phyloP scores from a whole-genome alignment of 2,888 invertebrate species.

The Eudasyphora cyanicolor region DNA sequence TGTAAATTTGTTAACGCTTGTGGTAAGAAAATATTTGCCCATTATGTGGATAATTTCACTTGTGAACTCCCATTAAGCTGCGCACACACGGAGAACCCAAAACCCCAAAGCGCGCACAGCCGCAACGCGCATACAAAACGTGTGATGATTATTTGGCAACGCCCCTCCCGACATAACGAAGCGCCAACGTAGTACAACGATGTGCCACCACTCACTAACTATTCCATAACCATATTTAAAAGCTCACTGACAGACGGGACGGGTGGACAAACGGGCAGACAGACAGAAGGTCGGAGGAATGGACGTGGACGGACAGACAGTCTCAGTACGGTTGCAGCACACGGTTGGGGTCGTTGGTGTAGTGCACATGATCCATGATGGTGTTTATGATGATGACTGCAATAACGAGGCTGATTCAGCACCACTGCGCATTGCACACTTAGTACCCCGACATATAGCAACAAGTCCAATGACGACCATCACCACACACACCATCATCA shows the following conservation, averaged over 20 bases:
- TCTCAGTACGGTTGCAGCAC: slow-evolving; percentile 5
- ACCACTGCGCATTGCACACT: too few species aligned
- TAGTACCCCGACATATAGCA: not conserved
- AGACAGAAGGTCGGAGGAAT: too few species aligned
- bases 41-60: slow-evolving; percentile 68
- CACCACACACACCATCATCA: not conserved
- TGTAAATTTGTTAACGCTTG: slow-evolving; percentile 68
- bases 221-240: slow-evolving; percentile 28
- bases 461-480: slow-evolving; percentile 25
- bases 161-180: slow-evolving; percentile 71
- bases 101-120: slow-evolving; percentile 67
- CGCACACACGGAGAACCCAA: slow-evolving; percentile 64
- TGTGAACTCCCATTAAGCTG: slow-evolving; percentile 64
- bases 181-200: slow-evolving; percentile 66
- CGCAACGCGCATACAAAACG: slow-evolving; percentile 73
- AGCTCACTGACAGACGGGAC: slow-evolving; percentile 15
- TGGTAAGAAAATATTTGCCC: slow-evolving; percentile 67
- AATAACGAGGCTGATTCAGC: slow-evolving; percentile 34
- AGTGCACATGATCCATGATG: slow-evolving; percentile 57
- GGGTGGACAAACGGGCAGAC: not conserved
- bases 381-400: slow-evolving; percentile 58
- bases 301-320: too few species aligned
- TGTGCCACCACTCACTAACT: slow-evolving; percentile 20
- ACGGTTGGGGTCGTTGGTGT: not conserved
- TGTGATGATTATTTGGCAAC: slow-evolving; percentile 78